phyloP scores from a whole-genome alignment of 2,113 vertebrate genomes.

The Oxygymnocypris stewartii region DNA sequence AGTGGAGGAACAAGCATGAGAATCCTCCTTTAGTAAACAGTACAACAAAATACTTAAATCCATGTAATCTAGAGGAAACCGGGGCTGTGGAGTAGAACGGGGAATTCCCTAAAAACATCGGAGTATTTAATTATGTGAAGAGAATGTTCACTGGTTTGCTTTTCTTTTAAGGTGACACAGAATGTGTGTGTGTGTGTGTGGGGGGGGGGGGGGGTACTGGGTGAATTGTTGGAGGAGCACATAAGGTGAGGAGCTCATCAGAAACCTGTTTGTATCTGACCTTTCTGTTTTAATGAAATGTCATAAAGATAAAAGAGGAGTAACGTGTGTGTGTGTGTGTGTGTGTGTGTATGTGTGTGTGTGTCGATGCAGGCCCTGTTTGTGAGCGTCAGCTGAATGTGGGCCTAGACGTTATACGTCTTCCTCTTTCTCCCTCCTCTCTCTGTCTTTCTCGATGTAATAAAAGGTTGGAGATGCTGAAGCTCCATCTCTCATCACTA shows the following conservation, averaged over 20 bases:
- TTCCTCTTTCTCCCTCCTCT: conserved; percentile 1
- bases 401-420: conserved; percentile 17
- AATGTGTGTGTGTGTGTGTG: conserved; percentile 24
- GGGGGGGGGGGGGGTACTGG: neutral
- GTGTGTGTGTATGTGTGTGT: too few species aligned
- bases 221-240: neutral
- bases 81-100: neutral
- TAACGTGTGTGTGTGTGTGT: conserved; percentile 37
- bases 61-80: neutral
- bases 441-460: conserved; percentile 35
- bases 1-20: neutral
- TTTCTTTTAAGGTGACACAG: neutral
- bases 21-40: conserved; percentile 44
- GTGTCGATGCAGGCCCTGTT: neutral
- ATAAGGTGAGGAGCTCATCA: conserved; percentile 26
- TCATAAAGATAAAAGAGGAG: conserved; percentile 67
- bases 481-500: conserved; percentile 54
- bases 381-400: neutral
- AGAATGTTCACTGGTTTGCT: neutral
- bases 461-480: conserved; percentile 37
- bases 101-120: neutral
- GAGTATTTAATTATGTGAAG: neutral
- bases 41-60: conserved; percentile 1
- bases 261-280: conserved; percentile 65
- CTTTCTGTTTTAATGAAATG: conserved; percentile 73